Percentiles rank a stretch among this genome's conserved stretches.
phyloP scores from a whole-genome alignment of 2,797 vertebrate species.

The Sebastes trivittatus region DNA sequence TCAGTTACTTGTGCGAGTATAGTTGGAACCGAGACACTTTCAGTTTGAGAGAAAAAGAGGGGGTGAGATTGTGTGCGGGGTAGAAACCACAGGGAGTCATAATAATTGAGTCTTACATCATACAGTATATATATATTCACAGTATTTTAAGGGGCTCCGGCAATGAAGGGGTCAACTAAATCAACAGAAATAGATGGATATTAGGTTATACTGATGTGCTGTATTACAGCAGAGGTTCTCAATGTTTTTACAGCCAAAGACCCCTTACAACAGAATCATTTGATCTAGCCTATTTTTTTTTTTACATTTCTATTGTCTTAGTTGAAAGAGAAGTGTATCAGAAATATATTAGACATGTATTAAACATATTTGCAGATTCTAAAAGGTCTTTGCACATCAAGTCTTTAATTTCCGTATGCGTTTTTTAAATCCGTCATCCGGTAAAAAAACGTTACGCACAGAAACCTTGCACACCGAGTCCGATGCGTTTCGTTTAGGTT shows the following conservation, averaged over 20 bases:
- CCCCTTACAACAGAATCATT: not conserved
- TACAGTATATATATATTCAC: not conserved
- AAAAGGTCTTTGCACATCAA: too few relatives aligned
- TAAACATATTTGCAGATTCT: too few relatives aligned
- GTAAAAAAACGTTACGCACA: too few relatives aligned
- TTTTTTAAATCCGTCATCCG: too few relatives aligned
- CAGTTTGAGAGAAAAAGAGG: not conserved
- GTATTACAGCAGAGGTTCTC: not conserved
- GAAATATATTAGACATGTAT: not conserved
- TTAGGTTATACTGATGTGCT: not conserved
- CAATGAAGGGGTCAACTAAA: not conserved
- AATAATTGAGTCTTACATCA: conserved; percentile 20
- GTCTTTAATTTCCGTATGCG: too few relatives aligned
- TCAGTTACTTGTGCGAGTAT: not conserved
- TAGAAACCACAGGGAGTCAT: conserved; percentile 13
- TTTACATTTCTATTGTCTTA: not conserved
- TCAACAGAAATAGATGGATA: not conserved
- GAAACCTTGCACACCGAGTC: too few relatives aligned
- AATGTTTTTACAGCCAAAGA: not conserved
- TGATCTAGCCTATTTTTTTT: not conserved
- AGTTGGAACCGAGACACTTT: not conserved
- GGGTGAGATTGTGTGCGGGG: not conserved
- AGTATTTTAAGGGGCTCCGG: not conserved
- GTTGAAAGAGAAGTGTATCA: not conserved
- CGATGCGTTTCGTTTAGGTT: too few relatives aligned